phyloP scores from a whole-genome alignment of 2,797 vertebrate genomes.

The Pseudochirops cupreus region DNA sequence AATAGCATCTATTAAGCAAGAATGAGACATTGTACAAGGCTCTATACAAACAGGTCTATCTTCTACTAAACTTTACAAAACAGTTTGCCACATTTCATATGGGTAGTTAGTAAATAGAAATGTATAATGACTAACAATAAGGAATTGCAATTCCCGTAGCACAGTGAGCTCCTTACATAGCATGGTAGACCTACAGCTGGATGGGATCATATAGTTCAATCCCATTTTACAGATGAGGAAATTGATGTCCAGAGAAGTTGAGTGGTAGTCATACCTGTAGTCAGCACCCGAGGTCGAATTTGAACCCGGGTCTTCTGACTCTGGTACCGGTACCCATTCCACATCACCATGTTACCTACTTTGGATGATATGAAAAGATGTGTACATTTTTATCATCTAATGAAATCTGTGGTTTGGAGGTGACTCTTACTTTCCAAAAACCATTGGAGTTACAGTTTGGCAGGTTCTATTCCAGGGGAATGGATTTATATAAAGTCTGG shows the following conservation, averaged over 20 bases:
- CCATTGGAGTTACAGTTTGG: not conserved
- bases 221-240: not conserved
- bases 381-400: not conserved
- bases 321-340: not conserved
- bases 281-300: not conserved
- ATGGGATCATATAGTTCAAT: not conserved
- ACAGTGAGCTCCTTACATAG: not conserved
- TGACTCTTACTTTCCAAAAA: not conserved
- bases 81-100: not conserved
- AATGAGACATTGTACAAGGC: not conserved
- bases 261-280: not conserved
- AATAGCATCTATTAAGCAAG: not conserved
- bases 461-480: not conserved
- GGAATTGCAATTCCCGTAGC: not conserved
- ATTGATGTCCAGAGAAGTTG: not conserved
- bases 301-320: not conserved
- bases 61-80: not conserved
- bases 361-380: not conserved
- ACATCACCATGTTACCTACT: not conserved
- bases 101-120: not conserved
- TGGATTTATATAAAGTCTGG: not conserved
- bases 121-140: not conserved
- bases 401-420: not conserved
- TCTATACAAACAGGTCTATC: not conserved
- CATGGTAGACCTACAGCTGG: not conserved